phyloP scores from a whole-genome alignment of 2,797 vertebrate genomes.

The Melanotaenia nigrans region DNA sequence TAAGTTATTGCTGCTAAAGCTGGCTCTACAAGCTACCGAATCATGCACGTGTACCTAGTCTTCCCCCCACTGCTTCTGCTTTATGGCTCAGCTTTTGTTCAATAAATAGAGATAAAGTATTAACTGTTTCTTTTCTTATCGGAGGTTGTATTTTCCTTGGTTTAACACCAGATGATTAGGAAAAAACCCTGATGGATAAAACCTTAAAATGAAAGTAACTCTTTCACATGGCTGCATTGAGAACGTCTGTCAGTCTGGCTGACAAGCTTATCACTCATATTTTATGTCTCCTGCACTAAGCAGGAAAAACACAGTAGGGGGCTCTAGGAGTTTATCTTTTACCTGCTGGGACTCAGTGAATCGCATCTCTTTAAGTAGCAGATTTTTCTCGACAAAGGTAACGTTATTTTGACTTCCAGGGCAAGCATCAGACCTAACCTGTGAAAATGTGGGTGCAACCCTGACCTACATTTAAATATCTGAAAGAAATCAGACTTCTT shows the following conservation, averaged over 20 bases:
- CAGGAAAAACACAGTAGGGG: neutral
- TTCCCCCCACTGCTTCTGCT: neutral
- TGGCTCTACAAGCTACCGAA: neutral
- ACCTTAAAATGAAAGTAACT: neutral
- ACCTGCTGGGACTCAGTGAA: conserved; percentile 11
- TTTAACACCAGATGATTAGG: neutral
- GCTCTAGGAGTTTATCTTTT: neutral
- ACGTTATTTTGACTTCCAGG: neutral
- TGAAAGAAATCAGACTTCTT: neutral
- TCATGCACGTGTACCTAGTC: neutral
- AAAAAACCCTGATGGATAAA: neutral
- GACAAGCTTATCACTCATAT: neutral
- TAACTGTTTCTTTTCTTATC: neutral
- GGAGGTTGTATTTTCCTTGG: neutral
- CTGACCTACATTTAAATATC: neutral
- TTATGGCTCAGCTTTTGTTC: neutral
- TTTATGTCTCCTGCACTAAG: neutral
- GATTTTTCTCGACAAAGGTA: neutral
- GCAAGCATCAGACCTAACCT: neutral
- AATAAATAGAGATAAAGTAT: neutral
- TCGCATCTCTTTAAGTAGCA: neutral
- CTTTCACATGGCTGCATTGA: neutral
- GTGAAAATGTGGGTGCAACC: neutral
- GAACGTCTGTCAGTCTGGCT: neutral
- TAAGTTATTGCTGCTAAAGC: neutral